Base-by-base conservation (phyloP, 2,797 vertebrate species). In the Leptoclinus maculatus region DNA sequence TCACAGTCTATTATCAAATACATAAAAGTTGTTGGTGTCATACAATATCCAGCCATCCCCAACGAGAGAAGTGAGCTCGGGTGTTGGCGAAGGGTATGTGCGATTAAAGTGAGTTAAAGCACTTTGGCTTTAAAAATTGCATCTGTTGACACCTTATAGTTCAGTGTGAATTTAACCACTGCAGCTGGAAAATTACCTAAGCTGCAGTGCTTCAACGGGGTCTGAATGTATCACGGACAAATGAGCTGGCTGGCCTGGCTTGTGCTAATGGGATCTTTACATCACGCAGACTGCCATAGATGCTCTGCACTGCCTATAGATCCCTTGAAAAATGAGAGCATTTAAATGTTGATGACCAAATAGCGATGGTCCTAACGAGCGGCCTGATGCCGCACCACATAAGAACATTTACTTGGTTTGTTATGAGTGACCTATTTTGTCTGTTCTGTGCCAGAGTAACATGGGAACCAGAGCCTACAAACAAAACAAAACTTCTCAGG, bases 1-100 rank as follows among this genome's bases (percentile, higher is more conserved):
- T 89, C 76, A 87, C 38, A 83, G 82, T 83, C 83, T 76, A 76
- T 88, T 90, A 81, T 85, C 79, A 83, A 90, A 89, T 80, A 84
- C 56, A 89, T 79, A 67, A 83, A 90, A 67, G 73, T 60, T 41
- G 65, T 21, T 21, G 49, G 58, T 80, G 75, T 78, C 64, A 45
- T 32, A 67, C 71, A 84, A 76, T 36, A 58, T 64, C 62, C 69
- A 56, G 54, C 56, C 34, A 23, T 73, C 41, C 80, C 75, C 77
- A 86, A 87, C 79, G 83, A 91, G 67, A 65, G 60, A 75, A 71
- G 56, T 74, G 62, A 80, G 68, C 71, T 51, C 2, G 4, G 43
- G 60, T 75, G 77, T 27, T 63, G 43, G n/a, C 43, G 66, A 78
- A 49, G 13, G 5, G 23, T 32, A 51, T 32, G 34, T 14, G 38